Conservation (phyloP, 1,140 invertebrate species). For the Brachionus sp. region DNA sequence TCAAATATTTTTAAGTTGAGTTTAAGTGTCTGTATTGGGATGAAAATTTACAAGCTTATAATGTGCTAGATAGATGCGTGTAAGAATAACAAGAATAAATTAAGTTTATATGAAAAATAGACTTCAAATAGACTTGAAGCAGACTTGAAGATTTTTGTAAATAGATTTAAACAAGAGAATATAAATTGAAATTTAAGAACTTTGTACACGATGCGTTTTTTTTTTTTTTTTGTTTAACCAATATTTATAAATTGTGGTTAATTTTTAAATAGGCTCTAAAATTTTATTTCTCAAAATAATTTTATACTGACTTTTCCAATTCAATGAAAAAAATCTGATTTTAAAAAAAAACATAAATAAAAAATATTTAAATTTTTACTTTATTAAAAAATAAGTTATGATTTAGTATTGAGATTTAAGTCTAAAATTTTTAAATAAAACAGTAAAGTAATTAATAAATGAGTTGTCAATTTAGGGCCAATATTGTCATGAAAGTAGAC, state of each 20-base stretch:
- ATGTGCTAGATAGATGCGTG: background rate
- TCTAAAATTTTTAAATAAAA: background rate
- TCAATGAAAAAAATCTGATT: background rate
- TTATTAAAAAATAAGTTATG: no score
- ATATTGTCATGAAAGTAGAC: background rate
- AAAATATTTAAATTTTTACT: no score
- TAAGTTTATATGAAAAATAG: background rate
- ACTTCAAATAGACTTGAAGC: background rate
- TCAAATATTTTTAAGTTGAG: background rate
- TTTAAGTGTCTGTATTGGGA: background rate
- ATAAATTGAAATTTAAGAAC: background rate
- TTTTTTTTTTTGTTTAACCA: background rate
- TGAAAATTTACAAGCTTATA: background rate
- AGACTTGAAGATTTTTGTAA: conserved; percentile 2
- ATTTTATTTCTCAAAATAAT: background rate
- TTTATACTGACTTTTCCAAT: background rate
- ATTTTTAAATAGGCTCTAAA: background rate
- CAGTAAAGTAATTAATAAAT: background rate
- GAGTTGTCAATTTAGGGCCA: background rate
- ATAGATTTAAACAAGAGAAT: conserved; percentile 4
- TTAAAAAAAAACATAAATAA: background rate
- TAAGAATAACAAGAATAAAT: background rate
- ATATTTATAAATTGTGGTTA: background rate
- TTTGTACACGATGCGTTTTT: background rate
- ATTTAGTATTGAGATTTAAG: background rate